A percentile compares a stretch with the other conserved stretches of the same genome.
phyloP scores from a whole-genome alignment of 1,140 invertebrate species.

The Teleopsis dalmanni region DNA sequence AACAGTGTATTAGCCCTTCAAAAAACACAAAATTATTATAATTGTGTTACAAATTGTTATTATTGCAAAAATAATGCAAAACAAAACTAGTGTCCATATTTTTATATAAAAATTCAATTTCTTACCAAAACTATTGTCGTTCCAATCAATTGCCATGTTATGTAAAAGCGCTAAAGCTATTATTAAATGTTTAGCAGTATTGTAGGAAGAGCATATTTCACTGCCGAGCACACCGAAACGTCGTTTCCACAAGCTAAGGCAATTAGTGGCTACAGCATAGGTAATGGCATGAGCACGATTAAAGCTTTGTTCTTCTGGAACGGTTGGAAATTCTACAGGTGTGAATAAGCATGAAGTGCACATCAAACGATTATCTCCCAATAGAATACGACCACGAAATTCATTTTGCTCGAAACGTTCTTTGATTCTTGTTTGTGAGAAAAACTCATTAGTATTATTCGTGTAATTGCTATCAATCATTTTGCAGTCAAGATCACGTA shows the following conservation, averaged over 20 bases:
- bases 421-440: conserved; percentile 25
- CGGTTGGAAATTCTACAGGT: conserved; percentile 19
- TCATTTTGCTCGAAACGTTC: conserved; percentile 38
- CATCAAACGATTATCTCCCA: conserved; percentile 23
- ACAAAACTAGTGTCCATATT: too few species aligned
- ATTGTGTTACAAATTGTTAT: too few species aligned
- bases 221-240: conserved; percentile 26
- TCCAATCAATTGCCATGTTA: conserved; percentile 39
- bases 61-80: too few species aligned
- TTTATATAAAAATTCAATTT: neutral
- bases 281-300: conserved; percentile 26
- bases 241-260: conserved; percentile 20
- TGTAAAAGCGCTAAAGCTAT: conserved; percentile 30
- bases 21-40: too few species aligned
- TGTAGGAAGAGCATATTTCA: conserved; percentile 21
- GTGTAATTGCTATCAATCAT: conserved; percentile 12
- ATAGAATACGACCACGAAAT: conserved; percentile 31
- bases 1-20: too few species aligned
- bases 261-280: conserved; percentile 26
- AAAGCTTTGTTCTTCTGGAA: conserved; percentile 25
- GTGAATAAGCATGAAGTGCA: conserved; percentile 29
- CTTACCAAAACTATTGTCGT: conserved; percentile 23
- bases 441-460: conserved; percentile 20
- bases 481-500: conserved; percentile 28
- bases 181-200: conserved; percentile 26